phyloP scores from a whole-genome alignment of 2,797 vertebrate genomes.

The Pteropus rufus region DNA sequence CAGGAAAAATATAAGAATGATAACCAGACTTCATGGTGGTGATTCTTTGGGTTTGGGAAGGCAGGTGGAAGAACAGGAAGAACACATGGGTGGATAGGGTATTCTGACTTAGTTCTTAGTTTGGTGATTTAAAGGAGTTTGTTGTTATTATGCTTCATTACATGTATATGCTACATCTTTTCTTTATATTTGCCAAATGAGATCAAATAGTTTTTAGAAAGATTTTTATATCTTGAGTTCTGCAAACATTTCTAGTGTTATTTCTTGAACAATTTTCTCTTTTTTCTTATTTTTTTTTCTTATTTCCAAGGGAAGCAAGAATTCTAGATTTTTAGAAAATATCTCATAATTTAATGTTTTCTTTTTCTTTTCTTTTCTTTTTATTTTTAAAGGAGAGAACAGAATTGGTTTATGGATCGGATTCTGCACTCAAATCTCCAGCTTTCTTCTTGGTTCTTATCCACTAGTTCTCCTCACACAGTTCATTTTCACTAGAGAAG shows the following conservation, averaged over 20 bases:
- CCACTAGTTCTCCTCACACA: neutral
- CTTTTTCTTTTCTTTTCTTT: neutral
- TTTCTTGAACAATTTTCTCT: neutral
- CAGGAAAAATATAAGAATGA: neutral
- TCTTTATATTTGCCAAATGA: neutral
- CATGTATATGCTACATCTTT: neutral
- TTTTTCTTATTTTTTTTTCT: neutral
- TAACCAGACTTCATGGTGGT: neutral
- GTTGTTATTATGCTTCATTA: neutral
- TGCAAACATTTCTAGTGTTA: neutral
- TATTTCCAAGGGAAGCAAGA: neutral
- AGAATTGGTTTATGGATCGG: neutral
- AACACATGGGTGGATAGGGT: fast-evolving
- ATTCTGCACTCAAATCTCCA: neutral
- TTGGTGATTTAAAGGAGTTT: neutral
- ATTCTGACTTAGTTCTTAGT: neutral
- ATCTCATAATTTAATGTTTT: neutral
- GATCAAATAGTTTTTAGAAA: neutral
- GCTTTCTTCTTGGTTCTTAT: neutral
- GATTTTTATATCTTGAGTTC: neutral
- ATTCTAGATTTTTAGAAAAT: neutral
- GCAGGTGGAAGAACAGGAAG: neutral
- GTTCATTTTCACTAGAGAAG: neutral
- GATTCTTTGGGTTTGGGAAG: neutral
- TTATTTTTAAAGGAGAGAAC: neutral